A percentile compares a stretch with the other conserved stretches of the same genome.
Evolutionary conservation across 2,888 invertebrate species (phyloP).

Genomic region (Pasiphila rectangulata): DNA sequence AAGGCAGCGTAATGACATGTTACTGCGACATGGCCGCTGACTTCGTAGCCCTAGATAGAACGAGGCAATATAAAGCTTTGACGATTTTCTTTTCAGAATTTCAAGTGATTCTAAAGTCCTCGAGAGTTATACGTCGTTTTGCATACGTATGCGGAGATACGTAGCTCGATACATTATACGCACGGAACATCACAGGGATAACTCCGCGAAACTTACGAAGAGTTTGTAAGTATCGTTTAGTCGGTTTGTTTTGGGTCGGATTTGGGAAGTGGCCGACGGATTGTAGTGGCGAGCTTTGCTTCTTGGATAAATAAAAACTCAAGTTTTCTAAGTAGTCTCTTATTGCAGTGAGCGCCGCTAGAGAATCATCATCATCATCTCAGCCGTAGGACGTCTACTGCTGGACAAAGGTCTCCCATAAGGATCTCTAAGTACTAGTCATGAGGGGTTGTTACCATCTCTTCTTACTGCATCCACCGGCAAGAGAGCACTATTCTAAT

Average conservation of each 20-base stretch:
- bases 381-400: no score
- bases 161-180: constrained; percentile 31
- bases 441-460: no score
- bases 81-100: constrained; percentile 76
- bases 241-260: constrained; percentile 9
- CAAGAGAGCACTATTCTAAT: no score
- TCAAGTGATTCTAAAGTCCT: constrained; percentile 73
- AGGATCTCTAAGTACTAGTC: no score
- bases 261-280: neutral
- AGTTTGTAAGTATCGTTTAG: constrained; percentile 15
- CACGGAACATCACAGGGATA: constrained; percentile 13
- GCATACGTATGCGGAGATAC: no score
- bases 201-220: constrained; percentile 2
- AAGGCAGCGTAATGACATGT: no score
- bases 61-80: constrained; percentile 76
- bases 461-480: no score
- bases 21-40: no score
- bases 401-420: no score
- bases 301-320: neutral
- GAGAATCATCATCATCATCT: no score
- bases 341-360: neutral
- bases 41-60: constrained; percentile 47
- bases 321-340: neutral
- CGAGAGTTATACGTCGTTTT: constrained; percentile 53
- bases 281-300: neutral